Percentiles rank a stretch among this genome's conserved stretches.
These are phyloP conservation scores for Rhizomys pruinosus DNA, from an alignment of 2,113 vertebrate species.

Conservation along the genomic window DNA sequence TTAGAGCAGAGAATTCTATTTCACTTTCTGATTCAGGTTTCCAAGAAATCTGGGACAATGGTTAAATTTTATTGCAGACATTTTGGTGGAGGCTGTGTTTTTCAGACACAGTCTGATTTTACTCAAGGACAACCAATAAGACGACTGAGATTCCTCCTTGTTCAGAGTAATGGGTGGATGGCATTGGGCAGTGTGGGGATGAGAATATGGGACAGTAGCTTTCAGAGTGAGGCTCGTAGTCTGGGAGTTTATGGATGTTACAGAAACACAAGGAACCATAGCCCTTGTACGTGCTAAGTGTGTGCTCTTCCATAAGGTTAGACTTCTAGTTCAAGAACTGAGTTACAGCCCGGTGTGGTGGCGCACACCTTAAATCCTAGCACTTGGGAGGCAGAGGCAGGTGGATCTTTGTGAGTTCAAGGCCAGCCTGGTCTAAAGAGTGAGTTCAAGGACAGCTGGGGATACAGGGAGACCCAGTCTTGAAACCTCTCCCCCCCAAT, in stretches of 20 bases:
- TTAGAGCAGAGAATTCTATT: background rate
- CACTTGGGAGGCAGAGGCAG: no score
- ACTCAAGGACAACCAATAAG: background rate
- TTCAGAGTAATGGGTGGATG: background rate
- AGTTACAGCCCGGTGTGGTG: no score
- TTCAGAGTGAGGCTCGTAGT: background rate
- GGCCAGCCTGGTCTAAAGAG: no score
- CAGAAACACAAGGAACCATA: background rate
- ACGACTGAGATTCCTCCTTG: background rate
- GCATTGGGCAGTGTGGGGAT: background rate
- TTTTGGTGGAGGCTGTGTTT: background rate
- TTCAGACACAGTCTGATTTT: conserved; percentile 3
- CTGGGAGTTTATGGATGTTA: background rate
- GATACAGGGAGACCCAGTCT: no score
- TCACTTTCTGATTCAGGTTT: conserved; percentile 22
- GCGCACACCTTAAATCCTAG: no score
- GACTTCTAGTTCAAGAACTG: background rate
- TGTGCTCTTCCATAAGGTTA: background rate
- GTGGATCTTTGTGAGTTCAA: no score
- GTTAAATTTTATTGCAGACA: background rate
- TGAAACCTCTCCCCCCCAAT: no score
- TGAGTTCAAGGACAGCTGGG: no score
- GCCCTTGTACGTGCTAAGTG: background rate
- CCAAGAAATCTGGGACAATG: background rate
- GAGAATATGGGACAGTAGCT: background rate